Conservation (phyloP, 2,888 invertebrate genomes). For the Hemaris fuciformis region DNA sequence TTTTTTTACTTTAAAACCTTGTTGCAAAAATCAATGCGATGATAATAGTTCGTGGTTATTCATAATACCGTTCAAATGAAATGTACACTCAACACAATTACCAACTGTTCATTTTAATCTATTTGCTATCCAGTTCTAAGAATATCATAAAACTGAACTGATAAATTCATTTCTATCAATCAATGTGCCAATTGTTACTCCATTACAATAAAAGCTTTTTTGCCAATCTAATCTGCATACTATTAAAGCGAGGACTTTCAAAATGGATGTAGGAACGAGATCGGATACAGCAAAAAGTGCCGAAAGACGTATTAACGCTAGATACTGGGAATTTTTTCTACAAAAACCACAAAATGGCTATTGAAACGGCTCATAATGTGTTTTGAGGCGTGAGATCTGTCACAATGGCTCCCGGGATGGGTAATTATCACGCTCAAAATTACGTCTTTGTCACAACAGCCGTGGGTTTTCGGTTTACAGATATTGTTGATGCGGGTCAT, state of each 20-base stretch:
- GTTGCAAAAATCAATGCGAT: no score
- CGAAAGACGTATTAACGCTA: constrained; percentile 43
- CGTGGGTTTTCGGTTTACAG: constrained; percentile 7
- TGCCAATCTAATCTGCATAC: neutral
- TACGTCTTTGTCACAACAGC: constrained; percentile 69
- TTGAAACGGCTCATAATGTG: constrained; percentile 72
- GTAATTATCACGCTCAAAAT: constrained; percentile 75
- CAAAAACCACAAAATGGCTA: constrained; percentile 40
- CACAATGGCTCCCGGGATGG: constrained; percentile 58
- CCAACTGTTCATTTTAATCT: neutral
- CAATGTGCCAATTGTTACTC: neutral
- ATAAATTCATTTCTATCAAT: constrained; percentile 6
- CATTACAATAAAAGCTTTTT: constrained; percentile 2
- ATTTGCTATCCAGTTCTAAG: neutral
- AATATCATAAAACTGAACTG: neutral
- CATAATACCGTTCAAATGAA: neutral
- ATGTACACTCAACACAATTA: neutral
- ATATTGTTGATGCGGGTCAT: neutral
- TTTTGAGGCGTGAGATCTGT: constrained; percentile 70
- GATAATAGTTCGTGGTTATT: neutral
- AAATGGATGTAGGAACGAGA: neutral
- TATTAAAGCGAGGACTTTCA: neutral
- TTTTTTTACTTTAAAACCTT: no score
- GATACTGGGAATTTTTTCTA: constrained; percentile 38
- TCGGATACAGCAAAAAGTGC: constrained; percentile 51